Conservation (phyloP, 2,888 invertebrate species). For the Myopa testacea region DNA sequence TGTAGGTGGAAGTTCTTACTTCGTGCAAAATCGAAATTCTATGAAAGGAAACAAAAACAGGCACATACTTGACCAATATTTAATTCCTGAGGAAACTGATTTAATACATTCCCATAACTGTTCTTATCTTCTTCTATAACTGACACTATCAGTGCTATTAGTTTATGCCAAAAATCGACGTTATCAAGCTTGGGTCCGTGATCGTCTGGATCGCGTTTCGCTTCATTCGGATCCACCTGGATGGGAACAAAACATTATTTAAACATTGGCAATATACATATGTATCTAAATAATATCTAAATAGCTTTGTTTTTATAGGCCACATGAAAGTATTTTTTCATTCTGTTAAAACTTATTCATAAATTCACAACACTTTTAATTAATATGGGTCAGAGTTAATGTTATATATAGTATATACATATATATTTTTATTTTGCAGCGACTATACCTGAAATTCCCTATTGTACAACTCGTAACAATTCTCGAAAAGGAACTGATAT, state of each 20-base stretch:
- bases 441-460: slow-evolving; percentile 84
- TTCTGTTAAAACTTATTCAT: too few species aligned
- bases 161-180: slow-evolving; percentile 98
- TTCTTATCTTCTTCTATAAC: slow-evolving; percentile 99
- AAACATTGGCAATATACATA: background rate
- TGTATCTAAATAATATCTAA: background rate
- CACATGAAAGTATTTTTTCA: too few species aligned
- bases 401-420: too few species aligned
- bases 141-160: slow-evolving; percentile 95
- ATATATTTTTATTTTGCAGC: background rate
- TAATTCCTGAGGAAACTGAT: slow-evolving; percentile 98
- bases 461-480: slow-evolving; percentile 97
- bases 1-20: background rate
- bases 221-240: slow-evolving; percentile 89
- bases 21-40: too few species aligned
- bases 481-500: slow-evolving; percentile 99
- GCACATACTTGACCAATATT: slow-evolving; percentile 90
- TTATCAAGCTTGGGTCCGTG: slow-evolving; percentile 88
- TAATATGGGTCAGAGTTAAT: too few species aligned
- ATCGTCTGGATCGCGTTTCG: slow-evolving; percentile 88
- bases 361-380: too few species aligned
- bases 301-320: too few species aligned
- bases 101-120: slow-evolving; percentile 96
- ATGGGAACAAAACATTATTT: background rate
- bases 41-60: too few species aligned